Base-by-base conservation (phyloP, 2,797 vertebrate genomes). In the Galago senegalensis region DNA sequence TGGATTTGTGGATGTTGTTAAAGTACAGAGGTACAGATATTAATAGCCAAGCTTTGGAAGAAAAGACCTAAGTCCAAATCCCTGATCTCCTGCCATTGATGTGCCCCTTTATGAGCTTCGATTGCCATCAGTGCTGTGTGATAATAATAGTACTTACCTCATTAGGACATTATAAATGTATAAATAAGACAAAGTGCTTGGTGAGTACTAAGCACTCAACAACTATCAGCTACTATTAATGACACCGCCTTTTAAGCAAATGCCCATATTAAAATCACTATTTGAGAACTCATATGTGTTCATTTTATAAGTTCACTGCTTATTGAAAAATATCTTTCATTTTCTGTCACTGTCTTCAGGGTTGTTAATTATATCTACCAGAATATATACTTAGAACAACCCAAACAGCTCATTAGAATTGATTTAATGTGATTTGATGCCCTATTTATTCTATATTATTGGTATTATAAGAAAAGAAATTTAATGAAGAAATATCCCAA, bases 401-500 rank as follows among this genome's bases (percentile, higher is more conserved):
- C 63, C 95, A 92, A 91, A 29, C 2, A 92, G 14, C 31, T 90
- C 97, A 93, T 95, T 97, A 79, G 58, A 96, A 85, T 94, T 96
- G 37, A 97, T 70, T 95, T 97, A 95, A 92, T 95, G 80, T 94
- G 89, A 96, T 97, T 93, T 94, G 97, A 67, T 18, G 6, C 0
- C 61, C 40, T 98, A 93, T 93, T 97, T 92, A 92, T 97, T 93
- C 70, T 23, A 61, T 90, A 37, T 77, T 43, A 92, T 82, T 96
- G 95, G 93, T 98, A 97, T 90, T 96, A 49, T 63, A 0, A 75
- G 58, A 95, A 94, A 95, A 89, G 69, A 73, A 96, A 89, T 92
- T 91, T 96, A 97, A 96, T 96, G 56, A 97, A 97, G 87, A 97
- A 97, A 97, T 95, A 84, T 40, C 53, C 2, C 1, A 94, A 70